Evolutionary conservation across 2,888 invertebrate species (phyloP).

Genomic region (Apomyelois bistriatella): DNA sequence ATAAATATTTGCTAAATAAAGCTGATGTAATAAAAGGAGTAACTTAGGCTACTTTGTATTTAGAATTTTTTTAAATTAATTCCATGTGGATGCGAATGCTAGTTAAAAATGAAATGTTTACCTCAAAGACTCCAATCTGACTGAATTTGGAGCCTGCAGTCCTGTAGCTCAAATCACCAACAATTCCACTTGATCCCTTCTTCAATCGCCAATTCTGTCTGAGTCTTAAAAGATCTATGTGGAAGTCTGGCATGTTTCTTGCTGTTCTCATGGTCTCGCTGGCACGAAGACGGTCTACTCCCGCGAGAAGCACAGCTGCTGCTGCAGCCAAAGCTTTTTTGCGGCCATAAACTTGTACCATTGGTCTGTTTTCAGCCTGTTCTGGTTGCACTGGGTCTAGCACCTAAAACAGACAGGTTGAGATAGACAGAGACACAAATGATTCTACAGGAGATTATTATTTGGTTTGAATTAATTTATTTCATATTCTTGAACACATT

Average conservation of each 20-base stretch:
- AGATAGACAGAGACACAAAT: too few relatives aligned
- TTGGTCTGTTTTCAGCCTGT: conserved; percentile 88
- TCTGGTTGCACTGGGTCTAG: conserved; percentile 95
- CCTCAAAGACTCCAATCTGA: conserved; percentile 97
- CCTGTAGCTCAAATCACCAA: conserved; percentile 97
- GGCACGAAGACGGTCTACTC: conserved; percentile 91
- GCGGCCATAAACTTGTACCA: conserved; percentile 94
- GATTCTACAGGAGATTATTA: too few relatives aligned
- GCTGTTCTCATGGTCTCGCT: conserved; percentile 88
- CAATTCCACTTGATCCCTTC: conserved; percentile 96
- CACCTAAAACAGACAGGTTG: too few relatives aligned
- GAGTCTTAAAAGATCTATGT: conserved; percentile 92
- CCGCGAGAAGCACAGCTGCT: conserved; percentile 89
- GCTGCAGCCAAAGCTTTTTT: conserved; percentile 95
- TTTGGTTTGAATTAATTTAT: too few relatives aligned
- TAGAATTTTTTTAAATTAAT: too few relatives aligned
- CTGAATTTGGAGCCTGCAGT: conserved; percentile 97
- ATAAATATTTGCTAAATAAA: too few relatives aligned
- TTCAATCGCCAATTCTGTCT: conserved; percentile 98
- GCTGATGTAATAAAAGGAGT: too few relatives aligned
- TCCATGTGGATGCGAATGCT: too few relatives aligned
- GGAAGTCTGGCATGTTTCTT: conserved; percentile 92
- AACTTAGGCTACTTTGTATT: too few relatives aligned
- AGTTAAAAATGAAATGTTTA: conserved; percentile 46
- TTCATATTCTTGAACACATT: too few relatives aligned